Percentiles rank a stretch among this genome's conserved stretches.
Conservation (phyloP, 2,888 invertebrate genomes). For the Gortyna flavago region DNA sequence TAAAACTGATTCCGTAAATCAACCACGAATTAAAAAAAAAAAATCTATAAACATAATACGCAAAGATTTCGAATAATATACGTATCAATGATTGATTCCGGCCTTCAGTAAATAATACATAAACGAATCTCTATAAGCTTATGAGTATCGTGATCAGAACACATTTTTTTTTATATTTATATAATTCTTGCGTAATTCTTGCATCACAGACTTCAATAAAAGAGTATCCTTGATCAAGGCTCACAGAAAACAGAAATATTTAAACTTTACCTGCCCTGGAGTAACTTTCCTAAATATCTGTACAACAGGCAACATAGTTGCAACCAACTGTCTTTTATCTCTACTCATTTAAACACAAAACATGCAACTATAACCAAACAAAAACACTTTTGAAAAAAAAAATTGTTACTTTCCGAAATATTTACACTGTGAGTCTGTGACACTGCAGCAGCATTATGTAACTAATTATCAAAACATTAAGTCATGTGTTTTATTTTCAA, state of each 20-base stretch:
- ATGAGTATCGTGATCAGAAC: too few species aligned
- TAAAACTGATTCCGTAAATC: background rate
- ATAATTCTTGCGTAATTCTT: background rate
- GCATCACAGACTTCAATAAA: background rate
- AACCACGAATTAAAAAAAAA: too few species aligned
- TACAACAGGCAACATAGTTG: conserved; percentile 80
- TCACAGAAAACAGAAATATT: background rate
- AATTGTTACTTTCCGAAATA: background rate
- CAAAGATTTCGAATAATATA: too few species aligned
- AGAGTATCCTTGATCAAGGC: background rate
- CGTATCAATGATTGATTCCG: too few species aligned
- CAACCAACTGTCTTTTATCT: conserved; percentile 71
- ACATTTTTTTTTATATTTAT: too few species aligned
- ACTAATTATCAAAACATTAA: conserved; percentile 20
- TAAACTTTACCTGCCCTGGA: conserved; percentile 78
- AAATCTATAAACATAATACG: too few species aligned
- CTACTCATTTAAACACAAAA: conserved; percentile 37
- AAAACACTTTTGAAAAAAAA: background rate
- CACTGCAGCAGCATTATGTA: conserved; percentile 39
- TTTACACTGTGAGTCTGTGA: conserved; percentile 23
- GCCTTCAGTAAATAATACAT: too few species aligned
- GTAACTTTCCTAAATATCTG: conserved; percentile 84
- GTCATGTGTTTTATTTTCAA: conserved; percentile 41
- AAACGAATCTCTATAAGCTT: too few species aligned
- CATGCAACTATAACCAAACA: background rate